Evolutionary conservation across 2,113 vertebrate species (phyloP).

Genomic region (Petrocephalus zakoni): DNA sequence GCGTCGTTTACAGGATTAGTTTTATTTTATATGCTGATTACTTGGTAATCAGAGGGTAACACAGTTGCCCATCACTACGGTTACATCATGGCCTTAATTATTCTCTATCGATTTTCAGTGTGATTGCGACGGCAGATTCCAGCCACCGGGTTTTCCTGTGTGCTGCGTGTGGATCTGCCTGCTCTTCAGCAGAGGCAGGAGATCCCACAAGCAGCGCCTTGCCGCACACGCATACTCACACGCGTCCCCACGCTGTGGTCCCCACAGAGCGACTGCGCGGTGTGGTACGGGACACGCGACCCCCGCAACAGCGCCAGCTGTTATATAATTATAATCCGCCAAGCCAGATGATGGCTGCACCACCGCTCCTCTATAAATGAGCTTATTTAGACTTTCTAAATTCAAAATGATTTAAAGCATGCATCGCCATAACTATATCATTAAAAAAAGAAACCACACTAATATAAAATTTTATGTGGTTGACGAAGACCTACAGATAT

Average conservation of each 20-base stretch:
- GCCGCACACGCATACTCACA: not conserved
- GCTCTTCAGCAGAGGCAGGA: not conserved
- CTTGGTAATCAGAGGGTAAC: not conserved
- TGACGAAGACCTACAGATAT: not conserved
- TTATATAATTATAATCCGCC: not conserved
- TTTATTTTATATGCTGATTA: not conserved
- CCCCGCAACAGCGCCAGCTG: not conserved
- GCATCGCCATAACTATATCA: not conserved
- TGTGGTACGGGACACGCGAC: not conserved
- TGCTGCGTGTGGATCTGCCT: not conserved
- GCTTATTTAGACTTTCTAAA: not conserved
- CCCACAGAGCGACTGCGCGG: not conserved
- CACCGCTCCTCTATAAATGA: not conserved
- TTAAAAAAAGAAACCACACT: not conserved
- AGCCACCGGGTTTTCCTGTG: not conserved
- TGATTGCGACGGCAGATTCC: too few relatives aligned
- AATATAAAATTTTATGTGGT: not conserved
- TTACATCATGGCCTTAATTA: not conserved
- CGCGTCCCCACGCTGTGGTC: not conserved
- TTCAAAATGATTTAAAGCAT: not conserved
- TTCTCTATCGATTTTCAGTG: not conserved
- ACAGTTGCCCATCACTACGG: not conserved
- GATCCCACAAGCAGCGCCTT: not conserved
- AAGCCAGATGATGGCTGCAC: not conserved
- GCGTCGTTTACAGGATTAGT: not conserved